phyloP scores from a whole-genome alignment of 2,888 invertebrate genomes.

The Cryptophagus acutangulus region DNA sequence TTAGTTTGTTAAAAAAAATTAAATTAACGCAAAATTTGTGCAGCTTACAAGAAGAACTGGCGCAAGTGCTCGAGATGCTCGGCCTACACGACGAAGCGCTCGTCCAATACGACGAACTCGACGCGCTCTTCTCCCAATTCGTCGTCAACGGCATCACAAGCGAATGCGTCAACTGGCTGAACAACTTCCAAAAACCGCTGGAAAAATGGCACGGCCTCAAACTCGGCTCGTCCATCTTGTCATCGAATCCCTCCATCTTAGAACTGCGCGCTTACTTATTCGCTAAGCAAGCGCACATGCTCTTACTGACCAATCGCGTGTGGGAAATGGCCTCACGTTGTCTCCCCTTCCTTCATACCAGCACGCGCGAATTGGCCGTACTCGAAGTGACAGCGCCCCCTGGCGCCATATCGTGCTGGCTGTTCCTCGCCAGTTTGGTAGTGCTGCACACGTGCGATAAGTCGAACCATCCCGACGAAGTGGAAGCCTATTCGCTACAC shows the following conservation, averaged over 20 bases:
- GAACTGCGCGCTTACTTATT: slow-evolving; percentile 93
- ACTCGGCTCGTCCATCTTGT: slow-evolving; percentile 58
- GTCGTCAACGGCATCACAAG: slow-evolving; percentile 79
- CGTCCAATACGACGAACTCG: slow-evolving; percentile 95
- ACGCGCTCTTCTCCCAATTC: slow-evolving; percentile 94
- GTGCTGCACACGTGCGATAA: slow-evolving; percentile 74
- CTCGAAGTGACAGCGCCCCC: slow-evolving; percentile 73
- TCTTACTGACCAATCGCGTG: slow-evolving; percentile 66
- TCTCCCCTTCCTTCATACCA: slow-evolving; percentile 85
- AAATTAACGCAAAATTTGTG: too few species aligned
- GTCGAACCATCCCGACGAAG: slow-evolving; percentile 60
- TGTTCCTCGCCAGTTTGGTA: slow-evolving; percentile 86
- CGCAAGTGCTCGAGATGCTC: slow-evolving; percentile 90
- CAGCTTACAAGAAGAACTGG: slow-evolving; percentile 84
- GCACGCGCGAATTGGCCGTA: slow-evolving; percentile 75
- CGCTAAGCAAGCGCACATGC: slow-evolving; percentile 85
- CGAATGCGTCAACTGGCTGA: slow-evolving; percentile 78
- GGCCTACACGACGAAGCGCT: slow-evolving; percentile 90
- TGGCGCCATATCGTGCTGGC: slow-evolving; percentile 89
- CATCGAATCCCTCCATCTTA: slow-evolving; percentile 66
- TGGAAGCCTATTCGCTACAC: slow-evolving; percentile 73
- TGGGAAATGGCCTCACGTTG: slow-evolving; percentile 90
- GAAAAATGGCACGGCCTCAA: slow-evolving; percentile 81
- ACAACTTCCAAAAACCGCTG: slow-evolving; percentile 72
- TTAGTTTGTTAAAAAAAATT: slow-evolving; percentile 42